Evolutionary conservation across 2,888 invertebrate species (phyloP).

Genomic region (Malachius bipustulatus): DNA sequence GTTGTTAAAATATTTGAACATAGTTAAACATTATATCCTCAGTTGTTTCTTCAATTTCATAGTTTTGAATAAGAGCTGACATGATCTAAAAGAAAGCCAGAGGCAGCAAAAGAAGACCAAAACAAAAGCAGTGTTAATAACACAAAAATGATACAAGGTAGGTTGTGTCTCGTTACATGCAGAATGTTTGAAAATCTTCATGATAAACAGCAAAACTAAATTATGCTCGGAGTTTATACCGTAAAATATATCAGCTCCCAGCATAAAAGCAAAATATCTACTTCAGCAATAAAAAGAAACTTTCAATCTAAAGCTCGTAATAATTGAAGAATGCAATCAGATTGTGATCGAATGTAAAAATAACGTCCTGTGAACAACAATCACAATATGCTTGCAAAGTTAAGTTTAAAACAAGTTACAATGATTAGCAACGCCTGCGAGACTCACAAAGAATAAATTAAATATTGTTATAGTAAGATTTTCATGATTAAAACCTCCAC

Average conservation of each 20-base stretch:
- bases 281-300: slow-evolving; percentile 21
- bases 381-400: slow-evolving; percentile 30
- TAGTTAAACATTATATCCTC: no score
- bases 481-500: no score
- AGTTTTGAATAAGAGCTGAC: no score
- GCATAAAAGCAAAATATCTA: slow-evolving; percentile 19
- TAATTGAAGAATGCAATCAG: slow-evolving; percentile 27
- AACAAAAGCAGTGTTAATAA: slow-evolving; percentile 33
- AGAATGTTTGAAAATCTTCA: slow-evolving; percentile 38
- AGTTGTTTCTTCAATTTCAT: no score
- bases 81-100: slow-evolving; percentile 21
- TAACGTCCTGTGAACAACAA: slow-evolving; percentile 13
- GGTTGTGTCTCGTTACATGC: slow-evolving; percentile 30
- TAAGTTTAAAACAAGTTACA: slow-evolving; percentile 25
- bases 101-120: slow-evolving; percentile 30
- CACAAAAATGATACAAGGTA: slow-evolving; percentile 25
- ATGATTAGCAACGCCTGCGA: slow-evolving; percentile 18
- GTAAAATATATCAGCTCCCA: slow-evolving; percentile 11
- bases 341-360: slow-evolving; percentile 25
- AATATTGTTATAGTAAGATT: no score
- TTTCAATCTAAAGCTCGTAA: slow-evolving; percentile 14
- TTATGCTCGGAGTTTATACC: slow-evolving; percentile 5
- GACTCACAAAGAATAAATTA: slow-evolving; percentile 13
- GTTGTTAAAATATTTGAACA: no score
- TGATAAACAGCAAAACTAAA: slow-evolving; percentile 15